phyloP scores from a whole-genome alignment of 2,113 vertebrate genomes.

The Ailuropoda melanoleuca region DNA sequence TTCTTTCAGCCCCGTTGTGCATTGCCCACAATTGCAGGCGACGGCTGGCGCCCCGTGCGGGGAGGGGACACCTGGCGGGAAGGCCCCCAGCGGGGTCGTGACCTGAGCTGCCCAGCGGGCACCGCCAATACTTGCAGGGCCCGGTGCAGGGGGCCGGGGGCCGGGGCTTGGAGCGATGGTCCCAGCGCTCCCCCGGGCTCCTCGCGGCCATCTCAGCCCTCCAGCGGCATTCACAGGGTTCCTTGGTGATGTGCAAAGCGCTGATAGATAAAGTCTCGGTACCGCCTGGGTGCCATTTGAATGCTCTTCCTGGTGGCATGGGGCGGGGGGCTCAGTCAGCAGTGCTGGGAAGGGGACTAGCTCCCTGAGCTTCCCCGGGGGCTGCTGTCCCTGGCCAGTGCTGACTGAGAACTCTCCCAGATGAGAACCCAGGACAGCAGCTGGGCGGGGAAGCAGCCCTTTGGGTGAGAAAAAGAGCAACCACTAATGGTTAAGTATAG shows the following conservation, averaged over 20 bases:
- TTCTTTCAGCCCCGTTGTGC: not conserved
- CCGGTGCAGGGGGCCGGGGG: not conserved
- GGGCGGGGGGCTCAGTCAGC: rapidly evolving
- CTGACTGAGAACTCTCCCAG: not conserved
- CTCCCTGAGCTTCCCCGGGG: not conserved
- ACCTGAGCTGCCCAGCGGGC: not conserved
- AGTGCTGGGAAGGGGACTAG: not conserved
- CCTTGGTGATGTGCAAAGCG: not conserved
- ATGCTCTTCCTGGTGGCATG: not conserved
- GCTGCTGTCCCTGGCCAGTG: not conserved
- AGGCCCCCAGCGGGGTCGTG: not conserved
- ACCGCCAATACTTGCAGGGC: rapidly evolving
- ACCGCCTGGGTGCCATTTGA: not conserved
- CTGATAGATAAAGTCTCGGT: not conserved
- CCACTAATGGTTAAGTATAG: slow-evolving; percentile 2
- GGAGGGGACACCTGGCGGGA: not conserved
- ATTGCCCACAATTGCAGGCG: rapidly evolving
- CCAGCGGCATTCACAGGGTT: rapidly evolving
- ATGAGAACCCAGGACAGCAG: not conserved
- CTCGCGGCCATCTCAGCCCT: not conserved
- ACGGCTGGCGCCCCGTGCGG: not conserved
- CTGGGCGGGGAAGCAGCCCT: not conserved
- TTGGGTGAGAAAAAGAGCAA: slow-evolving; percentile 26
- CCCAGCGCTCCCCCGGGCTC: rapidly evolving
- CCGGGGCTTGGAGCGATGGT: not conserved